Conservation (phyloP, 2,888 invertebrate genomes). For the Stenodera caucasica region DNA sequence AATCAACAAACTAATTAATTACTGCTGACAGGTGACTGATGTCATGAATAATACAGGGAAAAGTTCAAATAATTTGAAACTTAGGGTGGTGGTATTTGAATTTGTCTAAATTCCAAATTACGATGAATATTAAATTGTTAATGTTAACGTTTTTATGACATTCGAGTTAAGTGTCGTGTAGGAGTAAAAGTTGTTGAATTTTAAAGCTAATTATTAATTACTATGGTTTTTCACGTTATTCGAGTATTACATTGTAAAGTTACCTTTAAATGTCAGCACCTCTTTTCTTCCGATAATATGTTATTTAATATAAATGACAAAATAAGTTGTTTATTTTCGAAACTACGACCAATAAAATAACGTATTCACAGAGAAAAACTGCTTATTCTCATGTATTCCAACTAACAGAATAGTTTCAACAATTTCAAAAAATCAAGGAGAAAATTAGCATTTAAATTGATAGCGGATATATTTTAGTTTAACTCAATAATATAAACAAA, state of each 20-base stretch:
- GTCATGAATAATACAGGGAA: background rate
- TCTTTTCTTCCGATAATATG: background rate
- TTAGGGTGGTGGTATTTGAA: too few species aligned
- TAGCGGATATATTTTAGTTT: background rate
- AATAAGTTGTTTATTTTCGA: background rate
- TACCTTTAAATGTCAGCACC: background rate
- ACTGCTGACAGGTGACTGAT: background rate
- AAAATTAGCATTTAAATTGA: constrained; percentile 1
- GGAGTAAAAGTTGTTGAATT: background rate
- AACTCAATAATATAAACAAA: too few species aligned
- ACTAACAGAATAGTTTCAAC: too few species aligned
- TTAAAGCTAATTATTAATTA: background rate
- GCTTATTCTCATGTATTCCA: too few species aligned
- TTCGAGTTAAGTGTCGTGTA: background rate
- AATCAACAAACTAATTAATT: background rate
- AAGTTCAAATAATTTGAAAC: too few species aligned
- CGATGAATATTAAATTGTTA: too few species aligned
- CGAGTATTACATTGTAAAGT: background rate
- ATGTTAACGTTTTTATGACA: background rate
- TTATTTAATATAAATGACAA: background rate
- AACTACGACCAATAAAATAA: background rate
- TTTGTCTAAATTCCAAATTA: too few species aligned
- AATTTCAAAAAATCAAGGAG: background rate
- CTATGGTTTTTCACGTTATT: background rate
- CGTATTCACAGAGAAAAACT: too few species aligned